Conservation (phyloP, 2,888 invertebrate species). For the Sinopyrophorus schimmeli region DNA sequence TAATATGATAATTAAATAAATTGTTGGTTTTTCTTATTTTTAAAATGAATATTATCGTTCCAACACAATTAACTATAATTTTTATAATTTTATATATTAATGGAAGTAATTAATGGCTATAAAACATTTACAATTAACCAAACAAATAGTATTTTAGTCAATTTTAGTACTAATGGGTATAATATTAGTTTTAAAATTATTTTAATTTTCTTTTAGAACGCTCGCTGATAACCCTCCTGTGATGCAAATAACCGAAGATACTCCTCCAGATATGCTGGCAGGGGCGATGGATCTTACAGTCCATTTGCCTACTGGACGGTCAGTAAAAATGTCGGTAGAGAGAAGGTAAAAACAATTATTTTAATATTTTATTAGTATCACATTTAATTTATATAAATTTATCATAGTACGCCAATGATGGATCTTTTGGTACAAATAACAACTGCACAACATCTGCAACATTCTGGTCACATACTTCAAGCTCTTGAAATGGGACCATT, state of each 20-base stretch:
- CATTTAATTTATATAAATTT: too few species aligned
- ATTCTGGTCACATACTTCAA: conserved; percentile 68
- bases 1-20: too few species aligned
- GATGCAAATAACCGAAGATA: conserved; percentile 67
- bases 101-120: too few species aligned
- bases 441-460: conserved; percentile 68
- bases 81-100: too few species aligned
- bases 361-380: too few species aligned
- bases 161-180: too few species aligned
- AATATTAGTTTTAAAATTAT: too few species aligned
- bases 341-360: conserved; percentile 54
- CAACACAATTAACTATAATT: too few species aligned
- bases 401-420: conserved; percentile 73
- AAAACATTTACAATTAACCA: too few species aligned
- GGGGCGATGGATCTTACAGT: conserved; percentile 71
- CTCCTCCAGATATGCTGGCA: conserved; percentile 69
- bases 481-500: conserved; percentile 59
- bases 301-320: conserved; percentile 61
- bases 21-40: too few species aligned
- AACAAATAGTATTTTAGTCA: too few species aligned
- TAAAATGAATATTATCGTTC: too few species aligned
- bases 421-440: conserved; percentile 74
- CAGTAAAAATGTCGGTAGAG: conserved; percentile 61
- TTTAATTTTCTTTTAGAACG: conserved; percentile 40
- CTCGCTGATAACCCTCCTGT: conserved; percentile 50